Evolutionary conservation across 2,113 vertebrate species (phyloP).

Genomic region (Syngnathoides biaculeatus): DNA sequence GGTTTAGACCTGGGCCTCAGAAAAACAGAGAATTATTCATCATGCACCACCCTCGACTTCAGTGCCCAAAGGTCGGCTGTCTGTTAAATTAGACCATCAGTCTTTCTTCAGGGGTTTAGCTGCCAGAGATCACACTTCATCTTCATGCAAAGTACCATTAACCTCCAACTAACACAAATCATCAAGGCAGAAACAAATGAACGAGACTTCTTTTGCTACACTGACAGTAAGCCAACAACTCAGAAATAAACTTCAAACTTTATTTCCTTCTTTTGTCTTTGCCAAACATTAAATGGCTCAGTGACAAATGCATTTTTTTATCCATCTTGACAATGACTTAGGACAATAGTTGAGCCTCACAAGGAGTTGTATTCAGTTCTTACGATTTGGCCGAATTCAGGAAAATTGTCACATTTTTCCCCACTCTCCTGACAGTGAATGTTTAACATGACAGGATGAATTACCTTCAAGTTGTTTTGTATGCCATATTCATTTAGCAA

Average conservation of each 20-base stretch:
- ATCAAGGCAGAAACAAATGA: conserved; percentile 27
- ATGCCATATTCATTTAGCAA: conserved; percentile 58
- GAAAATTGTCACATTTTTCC: conserved; percentile 25
- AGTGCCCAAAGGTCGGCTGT: conserved; percentile 54
- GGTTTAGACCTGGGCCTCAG: conserved; percentile 9
- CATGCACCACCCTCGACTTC: conserved; percentile 35
- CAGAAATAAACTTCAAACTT: conserved; percentile 17
- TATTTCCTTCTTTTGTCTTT: conserved; percentile 5
- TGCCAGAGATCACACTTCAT: conserved; percentile 51
- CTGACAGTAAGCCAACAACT: conserved; percentile 16
- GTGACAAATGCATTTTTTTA: conserved; percentile 44
- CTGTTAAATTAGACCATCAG: conserved; percentile 40
- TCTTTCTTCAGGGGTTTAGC: conserved; percentile 43
- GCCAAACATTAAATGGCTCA: conserved; percentile 16
- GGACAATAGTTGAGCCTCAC: conserved; percentile 28
- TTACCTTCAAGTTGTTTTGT: conserved; percentile 65
- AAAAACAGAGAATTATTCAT: not conserved
- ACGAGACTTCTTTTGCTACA: conserved; percentile 17
- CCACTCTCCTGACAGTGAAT: conserved; percentile 33
- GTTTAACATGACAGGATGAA: conserved; percentile 67
- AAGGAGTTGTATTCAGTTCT: conserved; percentile 23
- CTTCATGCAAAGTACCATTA: conserved; percentile 56
- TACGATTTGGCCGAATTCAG: conserved; percentile 29
- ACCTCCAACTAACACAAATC: conserved; percentile 49
- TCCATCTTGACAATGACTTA: conserved; percentile 35